These are phyloP conservation scores for Tridacna crocea DNA, from an alignment of 2,888 invertebrate species.

Conservation along the genomic window DNA sequence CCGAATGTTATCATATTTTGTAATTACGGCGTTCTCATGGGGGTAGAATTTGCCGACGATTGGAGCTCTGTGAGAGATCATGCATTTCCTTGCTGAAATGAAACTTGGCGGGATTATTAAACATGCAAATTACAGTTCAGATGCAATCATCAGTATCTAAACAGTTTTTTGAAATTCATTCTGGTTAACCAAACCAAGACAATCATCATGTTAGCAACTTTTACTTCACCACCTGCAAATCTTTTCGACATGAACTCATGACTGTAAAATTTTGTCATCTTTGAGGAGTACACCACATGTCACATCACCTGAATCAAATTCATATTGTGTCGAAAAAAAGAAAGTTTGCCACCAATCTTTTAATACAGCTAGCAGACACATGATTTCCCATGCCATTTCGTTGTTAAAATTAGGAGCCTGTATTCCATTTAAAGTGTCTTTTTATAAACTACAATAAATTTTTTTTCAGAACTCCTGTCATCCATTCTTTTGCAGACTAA, in stretches of 20 bases:
- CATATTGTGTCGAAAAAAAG: no score
- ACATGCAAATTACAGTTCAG: constrained; percentile 16
- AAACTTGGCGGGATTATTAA: constrained; percentile 18
- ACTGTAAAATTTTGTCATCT: no score
- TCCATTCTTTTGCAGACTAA: no score
- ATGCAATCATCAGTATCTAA: neutral
- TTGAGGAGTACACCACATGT: no score
- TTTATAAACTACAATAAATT: neutral
- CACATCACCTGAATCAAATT: no score
- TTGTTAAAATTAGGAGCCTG: neutral
- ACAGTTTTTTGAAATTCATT: neutral
- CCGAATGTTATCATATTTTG: constrained; percentile 11
- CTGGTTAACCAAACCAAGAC: no score
- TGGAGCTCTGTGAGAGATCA: constrained; percentile 13
- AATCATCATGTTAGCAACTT: no score
- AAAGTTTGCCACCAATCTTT: no score
- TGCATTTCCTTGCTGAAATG: constrained; percentile 17
- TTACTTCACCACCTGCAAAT: no score
- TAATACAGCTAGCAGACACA: neutral
- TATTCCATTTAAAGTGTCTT: neutral
- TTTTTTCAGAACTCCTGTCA: neutral
- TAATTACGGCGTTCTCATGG: constrained; percentile 12
- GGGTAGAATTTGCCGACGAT: neutral
- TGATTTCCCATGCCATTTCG: neutral
- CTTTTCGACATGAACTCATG: no score